Conservation (phyloP, 1,140 invertebrate genomes). For the Apis mellifera region DNA sequence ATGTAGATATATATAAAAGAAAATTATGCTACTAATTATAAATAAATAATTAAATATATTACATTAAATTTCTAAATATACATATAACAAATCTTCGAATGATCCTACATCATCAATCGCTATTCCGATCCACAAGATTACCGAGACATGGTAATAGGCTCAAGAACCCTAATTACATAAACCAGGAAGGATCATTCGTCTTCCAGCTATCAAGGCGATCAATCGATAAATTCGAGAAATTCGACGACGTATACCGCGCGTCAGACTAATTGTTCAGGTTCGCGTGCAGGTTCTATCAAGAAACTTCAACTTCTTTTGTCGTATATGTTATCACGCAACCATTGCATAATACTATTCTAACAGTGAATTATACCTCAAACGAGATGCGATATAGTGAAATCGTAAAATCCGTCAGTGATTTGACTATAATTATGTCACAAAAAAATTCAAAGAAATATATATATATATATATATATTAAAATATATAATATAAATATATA, state of each 20-base stretch:
- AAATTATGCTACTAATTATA: no score
- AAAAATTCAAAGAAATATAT: no score
- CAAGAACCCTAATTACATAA: constrained; percentile 27
- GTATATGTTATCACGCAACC: constrained; percentile 41
- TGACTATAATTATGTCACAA: no score
- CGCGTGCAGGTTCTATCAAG: constrained; percentile 23
- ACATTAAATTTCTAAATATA: background rate
- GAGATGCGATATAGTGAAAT: no score
- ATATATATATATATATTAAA: no score
- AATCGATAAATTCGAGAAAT: constrained; percentile 47
- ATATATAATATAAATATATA: no score
- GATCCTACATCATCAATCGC: background rate
- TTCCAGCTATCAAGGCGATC: constrained; percentile 35
- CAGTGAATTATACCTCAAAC: background rate
- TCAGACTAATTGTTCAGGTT: constrained; percentile 29
- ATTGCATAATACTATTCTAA: constrained; percentile 32
- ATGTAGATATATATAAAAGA: no score
- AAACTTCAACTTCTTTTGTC: constrained; percentile 28
- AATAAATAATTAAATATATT: background rate
- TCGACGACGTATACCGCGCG: constrained; percentile 34
- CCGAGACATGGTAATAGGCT: background rate
- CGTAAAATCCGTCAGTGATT: no score
- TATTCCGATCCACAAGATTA: background rate
- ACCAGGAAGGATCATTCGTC: constrained; percentile 22
- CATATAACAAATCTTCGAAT: background rate